Percentiles rank a stretch among this genome's conserved stretches.
Conservation (phyloP, 2,113 vertebrate genomes). For the Hydrochoerus hydrochaeris region DNA sequence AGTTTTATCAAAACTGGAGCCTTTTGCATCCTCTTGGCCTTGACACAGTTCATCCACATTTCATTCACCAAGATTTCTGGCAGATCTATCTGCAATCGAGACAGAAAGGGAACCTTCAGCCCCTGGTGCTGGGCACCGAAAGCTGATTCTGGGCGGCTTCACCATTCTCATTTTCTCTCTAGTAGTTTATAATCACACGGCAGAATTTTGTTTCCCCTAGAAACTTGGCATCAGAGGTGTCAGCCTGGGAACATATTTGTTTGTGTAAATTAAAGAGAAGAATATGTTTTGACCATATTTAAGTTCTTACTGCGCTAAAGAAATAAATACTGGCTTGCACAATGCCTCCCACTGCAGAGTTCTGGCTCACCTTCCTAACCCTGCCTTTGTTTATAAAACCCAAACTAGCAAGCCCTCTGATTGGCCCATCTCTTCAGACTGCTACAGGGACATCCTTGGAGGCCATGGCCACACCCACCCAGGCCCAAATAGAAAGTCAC, state of each 20-base stretch:
- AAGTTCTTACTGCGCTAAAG: slow-evolving; percentile 57
- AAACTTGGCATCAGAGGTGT: slow-evolving; percentile 76
- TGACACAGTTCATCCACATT: background rate
- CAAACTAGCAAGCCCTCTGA: background rate
- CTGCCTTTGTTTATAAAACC: slow-evolving; percentile 68
- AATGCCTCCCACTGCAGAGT: background rate
- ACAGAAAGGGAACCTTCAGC: background rate
- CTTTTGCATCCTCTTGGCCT: slow-evolving; percentile 15
- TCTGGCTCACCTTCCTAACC: slow-evolving; percentile 62
- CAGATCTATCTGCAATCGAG: slow-evolving; percentile 45
- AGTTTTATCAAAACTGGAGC: background rate
- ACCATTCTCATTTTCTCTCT: slow-evolving; percentile 29
- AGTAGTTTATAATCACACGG: slow-evolving; percentile 57
- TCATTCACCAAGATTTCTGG: slow-evolving; percentile 24
- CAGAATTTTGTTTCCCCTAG: slow-evolving; percentile 69
- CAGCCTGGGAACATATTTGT: slow-evolving; percentile 80
- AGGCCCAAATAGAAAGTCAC: background rate
- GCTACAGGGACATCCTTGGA: background rate
- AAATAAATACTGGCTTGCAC: slow-evolving; percentile 65
- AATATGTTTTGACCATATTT: slow-evolving; percentile 81
- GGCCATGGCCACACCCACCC: background rate
- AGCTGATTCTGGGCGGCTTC: background rate
- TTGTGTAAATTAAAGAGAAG: slow-evolving; percentile 76
- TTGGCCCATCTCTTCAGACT: background rate
- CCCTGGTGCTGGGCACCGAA: background rate